phyloP scores from a whole-genome alignment of 2,888 invertebrate species.

The Agriopis aurantiaria region DNA sequence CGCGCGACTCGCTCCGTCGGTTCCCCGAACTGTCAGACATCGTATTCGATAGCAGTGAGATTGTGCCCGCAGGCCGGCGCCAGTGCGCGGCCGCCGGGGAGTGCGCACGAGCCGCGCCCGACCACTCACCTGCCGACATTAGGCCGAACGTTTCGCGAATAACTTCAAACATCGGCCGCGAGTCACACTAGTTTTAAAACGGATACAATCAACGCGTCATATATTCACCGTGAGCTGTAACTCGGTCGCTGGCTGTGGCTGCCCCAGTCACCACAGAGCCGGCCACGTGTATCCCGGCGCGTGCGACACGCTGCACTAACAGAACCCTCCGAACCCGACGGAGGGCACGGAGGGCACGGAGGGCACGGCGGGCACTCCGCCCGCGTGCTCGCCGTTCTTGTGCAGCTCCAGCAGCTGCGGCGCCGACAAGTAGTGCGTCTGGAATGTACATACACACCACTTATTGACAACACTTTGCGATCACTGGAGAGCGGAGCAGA shows the following conservation, averaged over 20 bases:
- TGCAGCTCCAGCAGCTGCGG: slow-evolving; percentile 79
- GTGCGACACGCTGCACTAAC: slow-evolving; percentile 62
- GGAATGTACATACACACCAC: slow-evolving; percentile 40
- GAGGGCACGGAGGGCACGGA: slow-evolving; percentile 78
- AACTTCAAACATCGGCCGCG: background rate
- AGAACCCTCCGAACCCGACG: slow-evolving; percentile 84
- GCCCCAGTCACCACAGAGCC: no score
- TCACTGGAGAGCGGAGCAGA: no score
- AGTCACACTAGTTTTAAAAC: background rate
- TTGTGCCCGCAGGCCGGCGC: background rate
- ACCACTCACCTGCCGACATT: background rate
- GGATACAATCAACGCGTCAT: background rate
- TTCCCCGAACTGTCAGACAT: background rate
- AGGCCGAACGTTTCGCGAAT: background rate
- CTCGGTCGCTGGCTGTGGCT: no score
- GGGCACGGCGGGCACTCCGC: slow-evolving; percentile 66
- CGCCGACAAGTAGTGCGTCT: slow-evolving; percentile 78
- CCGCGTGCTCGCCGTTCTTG: slow-evolving; percentile 73
- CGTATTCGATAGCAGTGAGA: slow-evolving; percentile 17
- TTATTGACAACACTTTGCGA: no score
- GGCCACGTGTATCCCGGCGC: no score
- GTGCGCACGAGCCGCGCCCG: background rate
- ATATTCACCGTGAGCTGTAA: no score
- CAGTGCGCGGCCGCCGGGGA: background rate
- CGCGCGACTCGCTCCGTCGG: background rate